A percentile compares a stretch with the other conserved stretches of the same genome.
Evolutionary conservation across 2,113 vertebrate species (phyloP).

Genomic region (Gobiocypris rarus): DNA sequence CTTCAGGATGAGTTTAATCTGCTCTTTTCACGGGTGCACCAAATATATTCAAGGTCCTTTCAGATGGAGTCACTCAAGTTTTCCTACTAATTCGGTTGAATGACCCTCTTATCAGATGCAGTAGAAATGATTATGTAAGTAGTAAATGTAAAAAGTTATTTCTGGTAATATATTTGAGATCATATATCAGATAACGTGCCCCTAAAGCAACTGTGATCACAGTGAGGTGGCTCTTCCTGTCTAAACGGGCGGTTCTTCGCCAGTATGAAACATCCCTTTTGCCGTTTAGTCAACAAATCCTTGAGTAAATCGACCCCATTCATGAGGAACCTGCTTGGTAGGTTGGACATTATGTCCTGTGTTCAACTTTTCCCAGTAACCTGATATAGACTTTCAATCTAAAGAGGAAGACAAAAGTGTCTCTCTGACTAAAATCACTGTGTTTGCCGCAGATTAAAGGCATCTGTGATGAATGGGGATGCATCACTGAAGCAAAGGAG

Average conservation of each 20-base stretch:
- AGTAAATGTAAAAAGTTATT: not conserved
- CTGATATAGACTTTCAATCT: not conserved
- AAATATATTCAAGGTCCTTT: constrained; percentile 12
- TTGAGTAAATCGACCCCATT: not conserved
- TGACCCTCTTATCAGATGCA: constrained; percentile 12
- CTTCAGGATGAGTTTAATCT: too few relatives aligned
- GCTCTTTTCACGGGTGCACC: not conserved
- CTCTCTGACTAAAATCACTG: not conserved
- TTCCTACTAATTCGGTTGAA: not conserved
- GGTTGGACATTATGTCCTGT: not conserved
- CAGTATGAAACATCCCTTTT: not conserved
- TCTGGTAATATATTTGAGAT: constrained; percentile 10
- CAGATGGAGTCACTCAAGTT: not conserved
- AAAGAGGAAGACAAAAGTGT: not conserved
- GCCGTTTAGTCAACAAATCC: not conserved
- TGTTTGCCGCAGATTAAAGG: not conserved
- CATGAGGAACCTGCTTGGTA: not conserved
- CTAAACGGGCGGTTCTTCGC: not conserved
- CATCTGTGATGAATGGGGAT: not conserved
- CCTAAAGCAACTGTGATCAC: not conserved
- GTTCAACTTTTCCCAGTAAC: not conserved
- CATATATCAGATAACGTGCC: not conserved
- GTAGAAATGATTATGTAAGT: not conserved
- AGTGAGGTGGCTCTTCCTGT: not conserved
- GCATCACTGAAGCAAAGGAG: too few relatives aligned